Conservation (phyloP, 2,797 vertebrate genomes). For the Mus caroli region DNA sequence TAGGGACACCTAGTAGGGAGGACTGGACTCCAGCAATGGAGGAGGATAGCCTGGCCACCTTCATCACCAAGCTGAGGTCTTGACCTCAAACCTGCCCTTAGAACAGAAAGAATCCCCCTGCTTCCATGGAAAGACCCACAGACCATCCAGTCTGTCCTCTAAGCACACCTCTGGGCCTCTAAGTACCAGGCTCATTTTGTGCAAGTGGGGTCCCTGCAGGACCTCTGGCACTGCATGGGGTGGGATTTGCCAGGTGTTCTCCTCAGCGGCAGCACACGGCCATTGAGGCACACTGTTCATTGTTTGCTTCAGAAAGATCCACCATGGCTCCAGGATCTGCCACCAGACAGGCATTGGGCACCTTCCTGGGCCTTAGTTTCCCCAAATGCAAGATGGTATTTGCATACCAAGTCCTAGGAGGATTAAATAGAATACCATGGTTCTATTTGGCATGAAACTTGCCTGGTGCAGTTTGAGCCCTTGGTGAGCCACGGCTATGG, state of each 20-base stretch:
- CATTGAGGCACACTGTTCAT: neutral
- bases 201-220: neutral
- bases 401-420: neutral
- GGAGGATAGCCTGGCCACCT: neutral
- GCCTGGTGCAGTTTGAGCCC: neutral
- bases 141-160: neutral
- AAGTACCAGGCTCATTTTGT: neutral
- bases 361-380: slow-evolving; percentile 4
- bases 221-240: neutral
- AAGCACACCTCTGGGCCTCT: neutral
- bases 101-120: neutral
- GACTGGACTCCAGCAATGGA: neutral
- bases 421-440: neutral
- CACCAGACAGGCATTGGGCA: neutral
- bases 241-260: neutral
- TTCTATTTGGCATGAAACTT: neutral
- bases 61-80: neutral
- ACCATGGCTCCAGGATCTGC: neutral
- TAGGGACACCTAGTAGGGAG: neutral
- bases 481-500: neutral
- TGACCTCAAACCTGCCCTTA: neutral
- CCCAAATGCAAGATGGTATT: neutral
- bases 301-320: neutral
- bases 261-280: neutral
- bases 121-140: neutral